Evolutionary conservation across 2,888 invertebrate species (phyloP).

Genomic region (Neoitamus cyanurus): DNA sequence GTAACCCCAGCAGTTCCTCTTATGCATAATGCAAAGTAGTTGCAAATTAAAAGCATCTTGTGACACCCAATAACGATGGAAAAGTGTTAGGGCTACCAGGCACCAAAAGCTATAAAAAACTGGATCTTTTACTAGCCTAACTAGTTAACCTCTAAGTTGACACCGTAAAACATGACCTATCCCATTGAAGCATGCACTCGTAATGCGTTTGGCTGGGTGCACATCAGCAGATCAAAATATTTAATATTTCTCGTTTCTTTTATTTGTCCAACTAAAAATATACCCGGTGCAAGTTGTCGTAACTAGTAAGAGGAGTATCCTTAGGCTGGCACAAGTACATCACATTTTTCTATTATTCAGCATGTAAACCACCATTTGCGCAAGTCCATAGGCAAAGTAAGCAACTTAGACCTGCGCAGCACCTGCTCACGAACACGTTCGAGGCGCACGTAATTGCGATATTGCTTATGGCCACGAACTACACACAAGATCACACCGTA

Average conservation of each 20-base stretch:
- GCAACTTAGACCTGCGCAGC: not conserved
- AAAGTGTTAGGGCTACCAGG: not conserved
- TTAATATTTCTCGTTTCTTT: not conserved
- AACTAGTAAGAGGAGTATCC: not conserved
- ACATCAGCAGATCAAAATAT: not conserved
- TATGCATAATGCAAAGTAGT: no score
- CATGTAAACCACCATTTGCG: not conserved
- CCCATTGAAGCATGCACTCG: not conserved
- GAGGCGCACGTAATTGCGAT: not conserved
- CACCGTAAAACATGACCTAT: not conserved
- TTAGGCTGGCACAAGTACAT: not conserved
- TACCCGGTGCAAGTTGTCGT: not conserved
- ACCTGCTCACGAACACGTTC: constrained; percentile 1
- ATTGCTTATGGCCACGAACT: not conserved
- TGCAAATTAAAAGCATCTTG: not conserved
- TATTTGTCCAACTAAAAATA: not conserved
- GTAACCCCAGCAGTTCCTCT: no score
- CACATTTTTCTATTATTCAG: not conserved
- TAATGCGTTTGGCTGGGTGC: not conserved
- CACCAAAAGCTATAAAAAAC: not conserved
- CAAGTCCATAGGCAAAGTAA: not conserved
- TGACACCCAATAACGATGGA: not conserved
- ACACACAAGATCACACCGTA: not conserved
- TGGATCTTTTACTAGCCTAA: not conserved
- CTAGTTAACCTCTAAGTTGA: not conserved